Conservation (phyloP, 2,113 vertebrate genomes). For the Atrichornis clamosus region DNA sequence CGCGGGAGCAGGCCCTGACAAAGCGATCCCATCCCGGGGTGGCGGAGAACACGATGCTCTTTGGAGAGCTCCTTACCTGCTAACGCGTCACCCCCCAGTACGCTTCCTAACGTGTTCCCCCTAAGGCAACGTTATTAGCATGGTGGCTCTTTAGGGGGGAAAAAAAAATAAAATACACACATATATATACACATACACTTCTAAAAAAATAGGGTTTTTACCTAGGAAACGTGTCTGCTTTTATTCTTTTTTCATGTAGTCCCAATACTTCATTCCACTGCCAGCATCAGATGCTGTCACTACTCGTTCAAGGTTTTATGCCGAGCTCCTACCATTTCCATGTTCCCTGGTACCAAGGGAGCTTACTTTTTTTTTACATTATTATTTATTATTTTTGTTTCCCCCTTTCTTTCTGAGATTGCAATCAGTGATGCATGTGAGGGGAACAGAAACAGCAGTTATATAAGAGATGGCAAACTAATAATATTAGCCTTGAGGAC, state of each 20-base stretch:
- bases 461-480: neutral
- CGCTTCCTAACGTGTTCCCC: no score
- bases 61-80: rapidly evolving
- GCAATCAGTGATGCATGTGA: neutral
- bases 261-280: rapidly evolving
- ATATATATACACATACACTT: no score
- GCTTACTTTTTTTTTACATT: neutral
- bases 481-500: neutral
- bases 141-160: no score
- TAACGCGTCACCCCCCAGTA: rapidly evolving
- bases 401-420: neutral
- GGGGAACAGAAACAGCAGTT: neutral
- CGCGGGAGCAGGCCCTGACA: neutral
- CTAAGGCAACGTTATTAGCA: neutral
- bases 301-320: neutral
- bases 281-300: neutral
- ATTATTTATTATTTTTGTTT: neutral
- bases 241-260: neutral
- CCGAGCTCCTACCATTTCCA: neutral
- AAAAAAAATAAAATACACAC: no score
- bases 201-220: neutral
- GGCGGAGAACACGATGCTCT: neutral
- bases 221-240: neutral
- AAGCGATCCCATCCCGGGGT: neutral
- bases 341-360: neutral